These are phyloP conservation scores for Operophtera brumata DNA, from an alignment of 2,888 invertebrate species.

Conservation along the genomic window DNA sequence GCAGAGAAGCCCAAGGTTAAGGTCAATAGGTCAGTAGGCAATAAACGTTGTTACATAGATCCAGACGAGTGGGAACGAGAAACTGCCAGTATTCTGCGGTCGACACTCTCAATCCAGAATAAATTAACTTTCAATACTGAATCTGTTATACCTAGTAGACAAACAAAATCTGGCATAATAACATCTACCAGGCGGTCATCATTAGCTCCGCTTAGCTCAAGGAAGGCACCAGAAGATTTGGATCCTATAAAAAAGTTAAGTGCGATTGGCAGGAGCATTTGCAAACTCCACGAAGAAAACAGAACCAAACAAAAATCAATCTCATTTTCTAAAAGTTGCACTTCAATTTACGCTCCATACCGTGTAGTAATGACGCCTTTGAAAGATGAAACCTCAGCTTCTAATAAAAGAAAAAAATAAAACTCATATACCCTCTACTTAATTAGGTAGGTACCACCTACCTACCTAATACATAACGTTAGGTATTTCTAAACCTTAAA, in stretches of 20 bases:
- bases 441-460: no score
- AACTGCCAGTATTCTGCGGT: constrained; percentile 77
- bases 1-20: constrained; percentile 55
- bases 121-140: constrained; percentile 59
- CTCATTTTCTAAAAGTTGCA: constrained; percentile 67
- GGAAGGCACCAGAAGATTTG: constrained; percentile 47
- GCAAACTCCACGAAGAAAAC: constrained; percentile 63
- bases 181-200: constrained; percentile 47
- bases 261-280: constrained; percentile 70
- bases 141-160: constrained; percentile 47
- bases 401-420: constrained; percentile 45
- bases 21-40: constrained; percentile 73
- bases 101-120: constrained; percentile 72
- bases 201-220: constrained; percentile 50
- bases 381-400: constrained; percentile 50
- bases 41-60: constrained; percentile 78
- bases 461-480: no score
- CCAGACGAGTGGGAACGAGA: constrained; percentile 78
- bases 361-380: constrained; percentile 63
- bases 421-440: background rate
- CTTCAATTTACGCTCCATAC: constrained; percentile 67
- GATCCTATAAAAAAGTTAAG: constrained; percentile 69
- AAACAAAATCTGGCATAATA: constrained; percentile 60
- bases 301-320: constrained; percentile 60
- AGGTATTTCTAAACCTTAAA: background rate